phyloP scores from a whole-genome alignment of 2,113 vertebrate species.

The Labeo catla region DNA sequence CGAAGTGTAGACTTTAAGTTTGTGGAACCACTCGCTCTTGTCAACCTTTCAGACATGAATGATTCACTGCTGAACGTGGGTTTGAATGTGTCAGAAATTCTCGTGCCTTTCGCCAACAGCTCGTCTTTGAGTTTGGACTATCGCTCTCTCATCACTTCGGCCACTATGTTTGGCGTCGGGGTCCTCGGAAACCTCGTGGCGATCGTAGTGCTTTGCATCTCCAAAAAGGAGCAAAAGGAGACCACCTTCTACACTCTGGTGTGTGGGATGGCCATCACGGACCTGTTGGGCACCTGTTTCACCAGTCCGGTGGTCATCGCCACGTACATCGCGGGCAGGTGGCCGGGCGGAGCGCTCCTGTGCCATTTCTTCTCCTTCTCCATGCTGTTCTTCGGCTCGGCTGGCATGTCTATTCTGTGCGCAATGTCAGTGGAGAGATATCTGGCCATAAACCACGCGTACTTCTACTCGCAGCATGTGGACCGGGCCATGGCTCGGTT shows the following conservation, averaged over 20 bases:
- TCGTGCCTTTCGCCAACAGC: constrained; percentile 59
- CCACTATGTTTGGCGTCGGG: constrained; percentile 80
- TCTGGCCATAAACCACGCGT: constrained; percentile 81
- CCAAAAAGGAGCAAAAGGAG: constrained; percentile 81
- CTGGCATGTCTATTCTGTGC: constrained; percentile 81
- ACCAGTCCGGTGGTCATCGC: constrained; percentile 83
- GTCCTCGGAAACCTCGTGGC: constrained; percentile 81
- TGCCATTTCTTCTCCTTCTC: constrained; percentile 84
- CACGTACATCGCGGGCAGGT: constrained; percentile 73
- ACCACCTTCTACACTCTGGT: constrained; percentile 83
- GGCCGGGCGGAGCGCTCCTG: constrained; percentile 77
- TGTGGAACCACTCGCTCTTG: neutral
- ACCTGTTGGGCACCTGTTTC: constrained; percentile 81
- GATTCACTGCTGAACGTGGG: constrained; percentile 60
- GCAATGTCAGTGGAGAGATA: constrained; percentile 82
- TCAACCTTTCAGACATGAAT: constrained; percentile 61
- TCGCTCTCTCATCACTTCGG: constrained; percentile 74
- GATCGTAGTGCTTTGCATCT: constrained; percentile 77
- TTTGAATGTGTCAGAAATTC: constrained; percentile 64
- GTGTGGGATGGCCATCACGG: constrained; percentile 82
- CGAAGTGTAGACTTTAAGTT: neutral
- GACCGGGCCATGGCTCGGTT: constrained; percentile 75
- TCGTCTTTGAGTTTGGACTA: constrained; percentile 70
- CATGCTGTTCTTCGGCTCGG: constrained; percentile 83
- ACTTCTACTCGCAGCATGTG: constrained; percentile 79